Conservation (phyloP, 2,797 vertebrate species). For the Anas capensis region DNA sequence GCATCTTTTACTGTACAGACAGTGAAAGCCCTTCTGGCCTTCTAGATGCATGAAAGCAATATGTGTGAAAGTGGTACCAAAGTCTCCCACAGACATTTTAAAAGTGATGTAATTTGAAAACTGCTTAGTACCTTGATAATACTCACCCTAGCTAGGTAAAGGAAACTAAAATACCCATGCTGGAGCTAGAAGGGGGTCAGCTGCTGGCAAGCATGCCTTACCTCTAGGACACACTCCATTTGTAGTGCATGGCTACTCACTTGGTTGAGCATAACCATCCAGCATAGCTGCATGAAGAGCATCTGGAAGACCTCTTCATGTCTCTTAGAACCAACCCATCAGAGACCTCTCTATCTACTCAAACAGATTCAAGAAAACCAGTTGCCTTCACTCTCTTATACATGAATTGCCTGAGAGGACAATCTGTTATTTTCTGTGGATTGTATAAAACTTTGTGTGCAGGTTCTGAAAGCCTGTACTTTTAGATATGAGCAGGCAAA, state of each 20-base stretch:
- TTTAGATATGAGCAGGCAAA: background rate
- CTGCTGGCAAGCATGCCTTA: background rate
- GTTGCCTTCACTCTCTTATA: background rate
- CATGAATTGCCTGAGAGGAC: background rate
- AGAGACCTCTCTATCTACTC: background rate
- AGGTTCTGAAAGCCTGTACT: background rate
- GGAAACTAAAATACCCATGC: background rate
- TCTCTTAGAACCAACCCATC: background rate
- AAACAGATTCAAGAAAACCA: background rate
- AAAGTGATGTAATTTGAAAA: background rate
- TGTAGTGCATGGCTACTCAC: rapidly evolving
- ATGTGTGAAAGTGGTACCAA: background rate
- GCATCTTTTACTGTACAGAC: background rate
- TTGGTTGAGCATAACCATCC: background rate
- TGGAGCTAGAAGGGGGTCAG: background rate
- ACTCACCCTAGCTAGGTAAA: background rate
- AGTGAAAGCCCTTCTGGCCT: background rate
- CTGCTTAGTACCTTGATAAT: background rate
- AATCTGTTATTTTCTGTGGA: background rate
- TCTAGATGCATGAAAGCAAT: rapidly evolving
- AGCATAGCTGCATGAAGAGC: background rate
- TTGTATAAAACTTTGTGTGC: background rate
- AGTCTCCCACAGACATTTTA: background rate
- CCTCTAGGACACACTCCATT: background rate
- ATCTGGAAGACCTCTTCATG: background rate